Evolutionary conservation across 2,888 invertebrate genomes (phyloP).

Genomic region (Diaprepes abbreviatus): DNA sequence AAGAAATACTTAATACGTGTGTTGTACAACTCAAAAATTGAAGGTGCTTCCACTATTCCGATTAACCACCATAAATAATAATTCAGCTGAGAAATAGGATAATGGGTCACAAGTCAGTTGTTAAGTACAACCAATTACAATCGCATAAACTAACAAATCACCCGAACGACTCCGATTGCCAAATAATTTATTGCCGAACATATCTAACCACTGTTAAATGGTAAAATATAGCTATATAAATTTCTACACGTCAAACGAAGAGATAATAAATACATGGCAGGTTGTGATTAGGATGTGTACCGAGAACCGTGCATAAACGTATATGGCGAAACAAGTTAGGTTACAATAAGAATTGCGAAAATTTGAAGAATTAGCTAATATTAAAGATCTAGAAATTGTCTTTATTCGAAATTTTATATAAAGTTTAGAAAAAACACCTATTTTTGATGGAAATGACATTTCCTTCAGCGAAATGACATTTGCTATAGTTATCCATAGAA

Average conservation of each 20-base stretch:
- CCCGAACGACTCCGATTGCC: slow-evolving; percentile 12
- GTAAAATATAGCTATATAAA: slow-evolving; percentile 27
- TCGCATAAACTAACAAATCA: slow-evolving; percentile 13
- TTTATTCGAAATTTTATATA: too few relatives aligned
- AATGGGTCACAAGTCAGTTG: not conserved
- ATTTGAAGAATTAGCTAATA: too few relatives aligned
- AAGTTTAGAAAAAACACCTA: too few relatives aligned
- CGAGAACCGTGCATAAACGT: not conserved
- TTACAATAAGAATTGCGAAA: slow-evolving; percentile 5
- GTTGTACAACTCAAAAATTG: too few relatives aligned
- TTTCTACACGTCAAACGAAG: slow-evolving; percentile 21
- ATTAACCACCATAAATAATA: too few relatives aligned
- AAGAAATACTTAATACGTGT: too few relatives aligned
- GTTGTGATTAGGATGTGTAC: slow-evolving; percentile 17
- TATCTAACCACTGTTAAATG: slow-evolving; percentile 24
- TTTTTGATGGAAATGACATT: too few relatives aligned
- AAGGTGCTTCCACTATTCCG: too few relatives aligned
- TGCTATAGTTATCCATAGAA: too few relatives aligned
- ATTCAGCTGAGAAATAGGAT: not conserved
- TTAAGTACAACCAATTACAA: not conserved
- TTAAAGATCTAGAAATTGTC: too few relatives aligned
- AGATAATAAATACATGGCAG: slow-evolving; percentile 27
- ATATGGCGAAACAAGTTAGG: slow-evolving; percentile 15
- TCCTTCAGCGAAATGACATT: too few relatives aligned
- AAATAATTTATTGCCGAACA: slow-evolving; percentile 12